Conservation (phyloP, 2,888 invertebrate genomes). For the Lasiommata megera region DNA sequence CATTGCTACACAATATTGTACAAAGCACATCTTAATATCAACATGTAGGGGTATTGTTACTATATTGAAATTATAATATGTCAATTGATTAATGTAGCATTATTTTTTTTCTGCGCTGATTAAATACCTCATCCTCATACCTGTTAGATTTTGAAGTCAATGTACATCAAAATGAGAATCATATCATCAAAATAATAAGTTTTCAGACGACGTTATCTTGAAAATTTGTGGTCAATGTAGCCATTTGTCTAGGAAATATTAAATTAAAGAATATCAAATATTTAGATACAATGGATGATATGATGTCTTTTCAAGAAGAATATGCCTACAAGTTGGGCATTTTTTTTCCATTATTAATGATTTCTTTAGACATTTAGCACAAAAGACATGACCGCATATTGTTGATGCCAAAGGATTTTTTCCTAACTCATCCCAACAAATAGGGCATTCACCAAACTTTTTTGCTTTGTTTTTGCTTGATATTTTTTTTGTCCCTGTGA, state of each 20-base stretch:
- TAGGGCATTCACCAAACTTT: constrained; percentile 52
- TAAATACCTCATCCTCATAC: too few relatives aligned
- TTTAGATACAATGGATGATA: constrained; percentile 48
- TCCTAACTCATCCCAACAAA: constrained; percentile 58
- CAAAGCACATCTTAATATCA: too few relatives aligned
- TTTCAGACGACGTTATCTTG: too few relatives aligned
- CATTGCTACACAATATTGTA: too few relatives aligned
- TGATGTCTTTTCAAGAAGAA: constrained; percentile 43
- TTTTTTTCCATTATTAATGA: constrained; percentile 42
- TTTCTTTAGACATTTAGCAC: constrained; percentile 47
- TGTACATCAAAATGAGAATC: too few relatives aligned
- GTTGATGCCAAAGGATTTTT: constrained; percentile 56
- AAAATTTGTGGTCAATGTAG: not conserved
- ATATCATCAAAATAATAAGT: too few relatives aligned
- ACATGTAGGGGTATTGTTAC: too few relatives aligned
- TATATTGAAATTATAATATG: too few relatives aligned
- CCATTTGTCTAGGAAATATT: not conserved
- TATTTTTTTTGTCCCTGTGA: not conserved
- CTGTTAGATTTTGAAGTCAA: too few relatives aligned
- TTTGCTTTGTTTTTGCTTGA: constrained; percentile 7
- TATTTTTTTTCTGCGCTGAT: too few relatives aligned
- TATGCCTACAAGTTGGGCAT: constrained; percentile 57
- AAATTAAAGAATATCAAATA: not conserved
- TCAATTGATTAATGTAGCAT: too few relatives aligned
- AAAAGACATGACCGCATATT: constrained; percentile 65